These are phyloP conservation scores for Pseudoips prasinana DNA, from an alignment of 2,888 invertebrate genomes.

Conservation along the genomic window DNA sequence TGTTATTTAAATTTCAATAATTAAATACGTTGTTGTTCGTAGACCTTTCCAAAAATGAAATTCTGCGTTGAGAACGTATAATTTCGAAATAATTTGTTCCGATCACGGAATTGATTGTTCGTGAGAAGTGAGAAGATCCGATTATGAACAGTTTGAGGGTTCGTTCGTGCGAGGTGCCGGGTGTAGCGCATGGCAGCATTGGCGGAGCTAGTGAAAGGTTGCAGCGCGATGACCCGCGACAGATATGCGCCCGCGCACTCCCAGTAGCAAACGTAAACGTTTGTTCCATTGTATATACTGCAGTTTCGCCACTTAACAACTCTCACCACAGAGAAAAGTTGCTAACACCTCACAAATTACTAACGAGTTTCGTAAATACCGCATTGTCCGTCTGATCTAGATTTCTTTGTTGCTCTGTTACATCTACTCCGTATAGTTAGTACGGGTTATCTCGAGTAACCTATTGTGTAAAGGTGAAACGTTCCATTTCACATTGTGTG, in stretches of 20 bases:
- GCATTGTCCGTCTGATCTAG: conserved; percentile 75
- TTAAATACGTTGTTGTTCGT: no score
- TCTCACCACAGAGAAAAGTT: conserved; percentile 69
- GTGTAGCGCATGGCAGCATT: conserved; percentile 1
- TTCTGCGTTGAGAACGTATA: no score
- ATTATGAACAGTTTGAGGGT: conserved; percentile 21
- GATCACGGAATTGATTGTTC: conserved; percentile 19
- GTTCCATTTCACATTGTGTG: conserved; percentile 11
- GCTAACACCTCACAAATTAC: conserved; percentile 65
- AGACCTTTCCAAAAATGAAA: no score
- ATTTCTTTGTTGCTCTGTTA: conserved; percentile 57
- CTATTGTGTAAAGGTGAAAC: conserved; percentile 40
- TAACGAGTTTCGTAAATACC: conserved; percentile 68
- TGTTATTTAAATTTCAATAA: no score
- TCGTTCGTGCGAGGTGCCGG: conserved; percentile 16
- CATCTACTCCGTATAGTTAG: conserved; percentile 42
- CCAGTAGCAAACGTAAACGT: conserved; percentile 44
- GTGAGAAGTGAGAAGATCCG: conserved; percentile 15
- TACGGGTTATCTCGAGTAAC: conserved; percentile 45
- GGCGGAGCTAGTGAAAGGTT: conserved; percentile 58
- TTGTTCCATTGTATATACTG: conserved; percentile 54
- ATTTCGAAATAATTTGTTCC: conserved; percentile 5
- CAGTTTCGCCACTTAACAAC: conserved; percentile 74
- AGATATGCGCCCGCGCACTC: conserved; percentile 39
- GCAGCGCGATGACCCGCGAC: conserved; percentile 61